Percentiles rank a stretch among this genome's conserved stretches.
Evolutionary conservation across 2,797 vertebrate species (phyloP).

Genomic region (Semotilus atromaculatus): DNA sequence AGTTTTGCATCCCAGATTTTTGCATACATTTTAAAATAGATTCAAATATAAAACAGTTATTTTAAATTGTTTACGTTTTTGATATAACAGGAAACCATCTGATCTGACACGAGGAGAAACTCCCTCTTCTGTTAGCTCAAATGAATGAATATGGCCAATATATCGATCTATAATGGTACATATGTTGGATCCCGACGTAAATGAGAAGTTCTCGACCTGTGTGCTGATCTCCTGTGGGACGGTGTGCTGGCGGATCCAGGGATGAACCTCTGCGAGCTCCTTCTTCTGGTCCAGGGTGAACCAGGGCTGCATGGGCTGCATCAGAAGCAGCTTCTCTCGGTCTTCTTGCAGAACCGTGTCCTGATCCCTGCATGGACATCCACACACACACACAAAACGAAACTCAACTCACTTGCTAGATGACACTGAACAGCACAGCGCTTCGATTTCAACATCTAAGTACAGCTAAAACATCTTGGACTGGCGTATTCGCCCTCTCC

Average conservation of each 20-base stretch:
- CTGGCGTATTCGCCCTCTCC: not conserved
- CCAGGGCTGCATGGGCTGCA: conserved; percentile 83
- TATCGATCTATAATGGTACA: not conserved
- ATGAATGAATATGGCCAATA: not conserved
- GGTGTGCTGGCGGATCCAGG: conserved; percentile 81
- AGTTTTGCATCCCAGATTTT: not conserved
- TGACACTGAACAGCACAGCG: not conserved
- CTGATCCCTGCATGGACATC: conserved; percentile 74
- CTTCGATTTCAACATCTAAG: not conserved
- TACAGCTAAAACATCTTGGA: not conserved
- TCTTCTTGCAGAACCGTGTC: conserved; percentile 85
- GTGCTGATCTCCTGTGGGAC: conserved; percentile 79
- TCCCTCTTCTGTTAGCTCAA: not conserved
- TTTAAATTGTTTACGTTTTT: not conserved
- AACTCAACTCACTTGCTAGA: not conserved
- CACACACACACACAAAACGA: conserved; percentile 30
- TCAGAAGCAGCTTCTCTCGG: conserved; percentile 79
- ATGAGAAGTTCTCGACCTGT: conserved; percentile 68
- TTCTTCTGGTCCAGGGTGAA: conserved; percentile 83
- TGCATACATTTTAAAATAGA: not conserved
- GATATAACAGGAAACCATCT: not conserved
- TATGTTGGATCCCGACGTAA: not conserved
- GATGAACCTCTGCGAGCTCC: conserved; percentile 84
- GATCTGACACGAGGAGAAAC: not conserved
- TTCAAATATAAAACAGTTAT: not conserved